A percentile compares a stretch with the other conserved stretches of the same genome.
Evolutionary conservation across 1,140 invertebrate species (phyloP).

Genomic region (Metopolophium dirhodum): DNA sequence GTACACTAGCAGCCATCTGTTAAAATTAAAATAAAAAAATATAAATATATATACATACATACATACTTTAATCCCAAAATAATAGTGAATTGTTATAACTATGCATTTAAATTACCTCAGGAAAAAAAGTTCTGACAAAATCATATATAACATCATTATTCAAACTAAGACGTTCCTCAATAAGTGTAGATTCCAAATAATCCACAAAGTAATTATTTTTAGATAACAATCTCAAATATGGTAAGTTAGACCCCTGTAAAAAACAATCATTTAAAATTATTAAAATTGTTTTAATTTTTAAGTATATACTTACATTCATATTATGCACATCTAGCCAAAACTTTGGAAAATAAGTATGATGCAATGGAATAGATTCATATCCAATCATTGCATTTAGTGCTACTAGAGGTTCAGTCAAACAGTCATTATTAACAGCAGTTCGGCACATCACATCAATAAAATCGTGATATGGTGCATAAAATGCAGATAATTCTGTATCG

Average conservation of each 20-base stretch:
- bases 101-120: slow-evolving; percentile 68
- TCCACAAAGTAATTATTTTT: slow-evolving; percentile 81
- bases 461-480: slow-evolving; percentile 82
- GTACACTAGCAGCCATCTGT: slow-evolving; percentile 52
- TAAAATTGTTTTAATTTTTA: not conserved
- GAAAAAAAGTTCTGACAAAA: slow-evolving; percentile 82
- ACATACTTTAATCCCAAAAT: not conserved
- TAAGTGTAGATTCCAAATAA: slow-evolving; percentile 80
- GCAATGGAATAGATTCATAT: slow-evolving; percentile 82
- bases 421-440: slow-evolving; percentile 82
- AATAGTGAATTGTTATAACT: not conserved
- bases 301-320: slow-evolving; percentile 44
- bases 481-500: slow-evolving; percentile 77
- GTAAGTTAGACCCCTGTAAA: slow-evolving; percentile 73
- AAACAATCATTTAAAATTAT: slow-evolving; percentile 36
- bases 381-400: slow-evolving; percentile 84
- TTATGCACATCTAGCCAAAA: slow-evolving; percentile 80
- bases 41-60: not conserved
- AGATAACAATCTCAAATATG: slow-evolving; percentile 78
- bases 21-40: not conserved
- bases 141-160: slow-evolving; percentile 80
- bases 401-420: slow-evolving; percentile 78
- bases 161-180: slow-evolving; percentile 80
- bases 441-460: slow-evolving; percentile 88
- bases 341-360: slow-evolving; percentile 83